phyloP scores from a whole-genome alignment of 2,113 vertebrate species.

The Gallinago media region DNA sequence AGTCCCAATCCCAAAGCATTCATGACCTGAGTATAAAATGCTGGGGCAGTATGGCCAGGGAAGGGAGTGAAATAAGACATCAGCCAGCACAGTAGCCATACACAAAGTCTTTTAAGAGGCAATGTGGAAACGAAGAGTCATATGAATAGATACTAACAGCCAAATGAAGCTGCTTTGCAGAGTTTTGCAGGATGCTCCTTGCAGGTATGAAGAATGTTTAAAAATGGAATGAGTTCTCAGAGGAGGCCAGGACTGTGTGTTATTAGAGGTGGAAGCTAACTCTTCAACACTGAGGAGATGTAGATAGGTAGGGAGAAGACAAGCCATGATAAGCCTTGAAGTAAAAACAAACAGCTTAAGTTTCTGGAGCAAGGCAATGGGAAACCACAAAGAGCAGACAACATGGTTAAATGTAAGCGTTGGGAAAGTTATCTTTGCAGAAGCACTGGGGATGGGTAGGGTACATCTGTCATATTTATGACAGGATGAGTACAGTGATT shows the following conservation, averaged over 20 bases:
- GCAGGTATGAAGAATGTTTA: background rate
- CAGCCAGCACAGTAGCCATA: background rate
- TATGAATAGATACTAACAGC: background rate
- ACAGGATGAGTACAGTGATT: conserved; percentile 30
- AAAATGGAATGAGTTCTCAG: background rate
- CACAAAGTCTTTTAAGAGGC: background rate
- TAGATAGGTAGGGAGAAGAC: background rate
- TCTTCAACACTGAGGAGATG: background rate
- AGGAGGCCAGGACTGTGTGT: background rate
- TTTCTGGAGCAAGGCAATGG: conserved; percentile 12
- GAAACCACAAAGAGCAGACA: conserved; percentile 20
- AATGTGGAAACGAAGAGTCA: background rate
- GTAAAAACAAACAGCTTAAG: conserved; percentile 1
- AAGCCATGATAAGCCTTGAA: background rate
- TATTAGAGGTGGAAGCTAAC: background rate
- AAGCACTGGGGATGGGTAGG: background rate
- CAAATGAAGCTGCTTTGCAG: background rate
- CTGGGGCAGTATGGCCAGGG: background rate
- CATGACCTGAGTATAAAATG: background rate
- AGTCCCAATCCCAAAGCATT: background rate
- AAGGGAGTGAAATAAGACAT: background rate
- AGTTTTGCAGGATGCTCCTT: background rate
- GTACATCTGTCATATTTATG: conserved; percentile 32
- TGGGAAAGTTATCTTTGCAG: conserved; percentile 51
- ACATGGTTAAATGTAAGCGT: background rate